Evolutionary conservation across 2,797 vertebrate genomes (phyloP), one percentile per base, ranked within the genome.

Genomic region (Sebastes glaucus): DNA sequence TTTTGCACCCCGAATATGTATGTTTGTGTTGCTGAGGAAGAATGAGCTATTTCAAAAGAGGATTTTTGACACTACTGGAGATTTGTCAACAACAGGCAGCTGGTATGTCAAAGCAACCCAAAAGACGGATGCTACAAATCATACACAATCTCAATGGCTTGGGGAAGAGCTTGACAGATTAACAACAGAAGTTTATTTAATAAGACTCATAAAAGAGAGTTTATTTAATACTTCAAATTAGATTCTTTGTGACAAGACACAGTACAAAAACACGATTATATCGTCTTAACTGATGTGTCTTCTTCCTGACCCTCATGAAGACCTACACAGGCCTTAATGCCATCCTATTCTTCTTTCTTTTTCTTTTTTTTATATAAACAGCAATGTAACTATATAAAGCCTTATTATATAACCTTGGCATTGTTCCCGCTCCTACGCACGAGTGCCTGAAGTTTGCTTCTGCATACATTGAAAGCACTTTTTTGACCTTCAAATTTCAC

Each of bases 61-160:
- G 85, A 89, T 86, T 90, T 80, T 61, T 74, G 35, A 32, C 33
- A 74, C 46, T 18, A 5, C 61, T 60, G 63, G 57, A 68, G 53
- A 60, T 66, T 74, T 86, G 76, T 67, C 71, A 86, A 80, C 81
- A 88, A 84, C 84, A 75, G 78, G 65, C 87, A 84, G 85, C 87
- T 83, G 87, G 74, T 88, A 82, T 57, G 78, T 88, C 73, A 81
- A 80, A 82, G 84, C 84, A 81, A 33, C 73, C 75, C 56, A 64
- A 59, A 63, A 68, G 82, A 82, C 85, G 88, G 85, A 81, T 86
- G 87, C 71, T 77, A 64, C 82, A 79, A 89, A 84, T 91, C 85
- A 87, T 16, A 35, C 23, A 28, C 67, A 38, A 61, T 83, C 74
- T 75, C 71, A 67, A 9, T 62, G 1, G 75, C 83, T 83, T 66